Evolutionary conservation across 1,140 invertebrate species (phyloP).

Genomic region (Aphis craccivora): DNA sequence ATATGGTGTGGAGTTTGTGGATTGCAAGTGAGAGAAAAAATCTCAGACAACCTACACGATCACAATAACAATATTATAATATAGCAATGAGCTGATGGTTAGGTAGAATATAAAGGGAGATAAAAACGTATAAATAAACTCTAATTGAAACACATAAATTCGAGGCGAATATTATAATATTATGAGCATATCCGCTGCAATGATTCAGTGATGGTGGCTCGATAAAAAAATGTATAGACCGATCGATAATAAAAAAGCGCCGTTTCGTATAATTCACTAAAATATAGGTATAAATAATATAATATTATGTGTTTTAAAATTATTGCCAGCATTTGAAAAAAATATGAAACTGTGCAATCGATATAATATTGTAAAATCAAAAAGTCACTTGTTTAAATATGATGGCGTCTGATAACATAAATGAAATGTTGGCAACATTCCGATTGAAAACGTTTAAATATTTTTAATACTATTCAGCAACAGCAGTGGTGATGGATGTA

Average conservation of each 20-base stretch:
- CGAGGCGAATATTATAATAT: background rate
- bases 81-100: background rate
- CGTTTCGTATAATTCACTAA: background rate
- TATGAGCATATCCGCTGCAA: background rate
- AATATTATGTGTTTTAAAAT: background rate
- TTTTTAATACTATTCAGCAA: background rate
- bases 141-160: constrained; percentile 3
- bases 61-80: constrained; percentile 8
- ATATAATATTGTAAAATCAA: background rate
- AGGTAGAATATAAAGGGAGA: background rate
- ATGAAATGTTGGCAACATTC: background rate
- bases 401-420: background rate
- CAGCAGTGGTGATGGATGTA: background rate
- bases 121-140: constrained; percentile 11
- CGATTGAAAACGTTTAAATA: background rate
- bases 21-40: background rate
- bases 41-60: background rate
- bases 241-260: background rate
- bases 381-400: background rate
- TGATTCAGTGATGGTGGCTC: background rate
- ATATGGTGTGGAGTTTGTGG: background rate
- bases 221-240: background rate
- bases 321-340: background rate
- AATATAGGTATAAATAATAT: background rate
- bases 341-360: background rate